Conservation (phyloP, 2,888 invertebrate species). For the Troides aeacus region DNA sequence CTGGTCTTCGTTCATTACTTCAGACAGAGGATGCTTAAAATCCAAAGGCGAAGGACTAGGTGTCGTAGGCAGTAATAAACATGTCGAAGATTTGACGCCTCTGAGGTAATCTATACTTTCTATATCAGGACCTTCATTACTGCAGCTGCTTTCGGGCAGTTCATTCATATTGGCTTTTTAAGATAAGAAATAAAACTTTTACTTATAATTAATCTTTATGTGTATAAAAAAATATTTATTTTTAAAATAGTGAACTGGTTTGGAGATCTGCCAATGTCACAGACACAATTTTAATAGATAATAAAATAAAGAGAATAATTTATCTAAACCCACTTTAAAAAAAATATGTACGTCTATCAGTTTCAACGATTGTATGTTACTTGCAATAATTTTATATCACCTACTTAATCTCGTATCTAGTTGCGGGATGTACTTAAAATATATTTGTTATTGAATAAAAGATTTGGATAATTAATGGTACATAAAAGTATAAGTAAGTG, state of each 20-base stretch:
- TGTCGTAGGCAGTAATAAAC: conserved; percentile 80
- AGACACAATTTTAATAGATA: too few relatives aligned
- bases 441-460: too few relatives aligned
- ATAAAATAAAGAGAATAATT: too few relatives aligned
- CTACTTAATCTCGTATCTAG: too few relatives aligned
- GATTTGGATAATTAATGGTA: too few relatives aligned
- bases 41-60: conserved; percentile 81
- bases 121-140: conserved; percentile 51
- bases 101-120: conserved; percentile 69
- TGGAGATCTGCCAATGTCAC: neutral
- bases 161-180: conserved; percentile 55
- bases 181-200: neutral
- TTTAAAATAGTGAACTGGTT: neutral
- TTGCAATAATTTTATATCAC: too few relatives aligned
- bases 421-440: too few relatives aligned
- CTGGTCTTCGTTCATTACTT: conserved; percentile 72
- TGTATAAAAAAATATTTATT: neutral
- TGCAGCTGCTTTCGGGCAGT: conserved; percentile 51
- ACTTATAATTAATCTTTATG: neutral
- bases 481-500: too few relatives aligned
- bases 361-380: too few relatives aligned
- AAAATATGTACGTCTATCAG: too few relatives aligned
- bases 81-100: conserved; percentile 84
- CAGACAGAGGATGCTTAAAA: conserved; percentile 80
- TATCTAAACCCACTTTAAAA: too few relatives aligned